Evolutionary conservation across 2,113 vertebrate species (phyloP), one percentile per base, ranked within the genome.

Genomic region (Coptodon bakossiorum): DNA sequence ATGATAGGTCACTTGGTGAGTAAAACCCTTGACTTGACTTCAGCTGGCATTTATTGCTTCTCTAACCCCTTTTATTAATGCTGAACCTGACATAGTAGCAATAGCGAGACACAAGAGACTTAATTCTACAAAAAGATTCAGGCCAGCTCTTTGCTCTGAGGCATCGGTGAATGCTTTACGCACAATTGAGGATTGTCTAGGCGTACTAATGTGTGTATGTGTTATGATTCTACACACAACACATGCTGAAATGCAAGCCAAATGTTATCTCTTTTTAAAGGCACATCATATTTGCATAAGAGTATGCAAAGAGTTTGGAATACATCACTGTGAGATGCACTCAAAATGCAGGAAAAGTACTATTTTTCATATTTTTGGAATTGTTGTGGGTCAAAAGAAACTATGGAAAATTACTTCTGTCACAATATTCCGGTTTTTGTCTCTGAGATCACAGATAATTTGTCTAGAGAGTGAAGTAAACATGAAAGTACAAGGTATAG

Each of bases 1-100:
- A 53, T 90, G 54, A 90, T 84, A 81, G 85, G 86, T 90, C 86
- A 92, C 80, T 68, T 31, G 68, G 89, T 86, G 91, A 86, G 83
- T 38, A 83, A 89, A 85, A 52, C 66, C 52, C 48, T 61, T 56
- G 54, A 71, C 68, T 86, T 88, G 57, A 84, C 81, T 66, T 71
- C 43, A 54, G 27, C 43, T 29, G 57, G 29, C 50, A 48, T 73
- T 53, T 81, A 85, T 79, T 61, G 27, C 29, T 73, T 76, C 24
- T 81, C 16, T 76, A 53, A 85, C 61, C 59, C 19, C 17, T 83
- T 68, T 88, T 81, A 88, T 86, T 86, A 86, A 80, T 76, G 81
- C 71, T 24, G 84, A 50, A 34, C 68, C 14, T 38, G 61, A 50
- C 81, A 80, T 19, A 59, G 57, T 50, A 82, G 66, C 13, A 73